A percentile compares a stretch with the other conserved stretches of the same genome.
These are phyloP conservation scores for Actias luna DNA, from an alignment of 2,888 invertebrate genomes.

Conservation along the genomic window DNA sequence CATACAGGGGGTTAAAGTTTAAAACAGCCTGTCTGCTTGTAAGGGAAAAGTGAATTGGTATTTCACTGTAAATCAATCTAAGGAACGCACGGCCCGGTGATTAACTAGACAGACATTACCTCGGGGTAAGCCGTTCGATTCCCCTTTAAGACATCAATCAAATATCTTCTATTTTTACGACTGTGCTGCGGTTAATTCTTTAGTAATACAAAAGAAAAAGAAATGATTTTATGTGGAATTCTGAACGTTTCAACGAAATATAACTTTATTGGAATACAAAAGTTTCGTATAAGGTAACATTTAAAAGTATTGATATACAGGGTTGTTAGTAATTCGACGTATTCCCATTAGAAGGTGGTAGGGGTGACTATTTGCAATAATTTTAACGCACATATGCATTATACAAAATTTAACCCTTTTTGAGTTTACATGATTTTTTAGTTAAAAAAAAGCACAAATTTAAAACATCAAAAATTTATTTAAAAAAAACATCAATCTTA, in stretches of 20 bases:
- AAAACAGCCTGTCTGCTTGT: neutral
- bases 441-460: too few species aligned
- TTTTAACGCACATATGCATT: too few species aligned
- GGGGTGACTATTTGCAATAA: too few species aligned
- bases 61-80: slow-evolving; percentile 18
- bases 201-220: neutral
- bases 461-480: too few species aligned
- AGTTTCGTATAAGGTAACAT: too few species aligned
- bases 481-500: too few species aligned
- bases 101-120: slow-evolving; percentile 28
- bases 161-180: slow-evolving; percentile 52
- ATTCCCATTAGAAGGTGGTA: too few species aligned
- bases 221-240: neutral
- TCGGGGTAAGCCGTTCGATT: slow-evolving; percentile 46
- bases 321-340: too few species aligned
- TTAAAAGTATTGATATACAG: too few species aligned
- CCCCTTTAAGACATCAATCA: slow-evolving; percentile 60
- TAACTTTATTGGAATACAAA: too few species aligned
- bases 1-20: neutral
- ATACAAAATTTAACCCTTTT: too few species aligned
- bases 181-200: slow-evolving; percentile 13
- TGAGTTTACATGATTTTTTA: too few species aligned
- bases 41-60: neutral
- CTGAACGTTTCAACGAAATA: neutral
- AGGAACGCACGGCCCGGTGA: slow-evolving; percentile 15